Conservation (phyloP, 2,797 vertebrate genomes). For the Poecile montanus region DNA sequence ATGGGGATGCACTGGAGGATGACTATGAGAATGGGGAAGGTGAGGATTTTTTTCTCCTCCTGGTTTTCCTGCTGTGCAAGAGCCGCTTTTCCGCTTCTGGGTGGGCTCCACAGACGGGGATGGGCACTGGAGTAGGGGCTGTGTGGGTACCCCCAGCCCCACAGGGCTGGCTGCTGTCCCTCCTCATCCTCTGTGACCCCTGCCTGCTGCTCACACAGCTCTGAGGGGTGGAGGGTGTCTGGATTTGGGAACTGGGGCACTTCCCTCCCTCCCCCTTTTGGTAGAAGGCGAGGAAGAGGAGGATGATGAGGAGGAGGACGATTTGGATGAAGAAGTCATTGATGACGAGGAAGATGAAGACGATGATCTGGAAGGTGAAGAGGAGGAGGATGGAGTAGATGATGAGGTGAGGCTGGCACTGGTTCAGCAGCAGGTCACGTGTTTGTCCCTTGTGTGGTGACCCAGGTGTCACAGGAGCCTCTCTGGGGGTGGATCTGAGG, state of each 20-base stretch:
- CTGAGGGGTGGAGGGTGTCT: not conserved
- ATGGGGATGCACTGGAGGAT: conserved; percentile 62
- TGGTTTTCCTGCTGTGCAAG: not conserved
- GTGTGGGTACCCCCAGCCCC: not conserved
- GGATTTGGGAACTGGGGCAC: not conserved
- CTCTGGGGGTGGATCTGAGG: not conserved
- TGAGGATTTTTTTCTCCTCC: not conserved
- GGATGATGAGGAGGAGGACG: conserved; percentile 70
- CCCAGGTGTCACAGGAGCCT: not conserved
- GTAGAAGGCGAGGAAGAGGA: conserved; percentile 76
- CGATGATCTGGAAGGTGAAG: conserved; percentile 73
- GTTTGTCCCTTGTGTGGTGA: not conserved
- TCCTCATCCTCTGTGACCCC: not conserved
- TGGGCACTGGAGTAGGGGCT: rapidly evolving
- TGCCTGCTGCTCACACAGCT: not conserved
- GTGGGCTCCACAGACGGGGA: rapidly evolving
- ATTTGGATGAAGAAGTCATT: conserved; percentile 68
- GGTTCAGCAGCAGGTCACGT: rapidly evolving
- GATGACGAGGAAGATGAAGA: conserved; percentile 69
- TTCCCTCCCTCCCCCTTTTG: not conserved
- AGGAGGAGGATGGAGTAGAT: conserved; percentile 73
- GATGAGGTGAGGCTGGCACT: conserved; percentile 62
- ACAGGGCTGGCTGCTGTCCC: not conserved
- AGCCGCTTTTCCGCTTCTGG: rapidly evolving
- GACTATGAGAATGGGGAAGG: conserved; percentile 71